These are phyloP conservation scores for Oreohelix idahoensis DNA, from an alignment of 1,140 invertebrate species.

Conservation along the genomic window DNA sequence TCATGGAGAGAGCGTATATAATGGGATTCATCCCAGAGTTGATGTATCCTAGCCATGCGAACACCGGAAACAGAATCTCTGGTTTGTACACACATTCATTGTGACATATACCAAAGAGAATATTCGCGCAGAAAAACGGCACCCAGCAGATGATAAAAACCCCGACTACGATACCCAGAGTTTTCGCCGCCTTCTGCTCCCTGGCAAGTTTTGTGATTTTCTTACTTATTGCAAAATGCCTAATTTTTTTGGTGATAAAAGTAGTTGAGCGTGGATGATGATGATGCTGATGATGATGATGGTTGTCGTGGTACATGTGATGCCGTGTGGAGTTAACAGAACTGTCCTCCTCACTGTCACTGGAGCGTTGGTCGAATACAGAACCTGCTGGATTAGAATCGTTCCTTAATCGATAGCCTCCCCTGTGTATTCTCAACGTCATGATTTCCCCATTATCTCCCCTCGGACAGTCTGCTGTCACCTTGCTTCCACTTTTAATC, in stretches of 20 bases:
- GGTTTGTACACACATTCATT: slow-evolving; percentile 71
- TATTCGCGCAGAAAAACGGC: slow-evolving; percentile 93
- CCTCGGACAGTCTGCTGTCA: slow-evolving; percentile 54
- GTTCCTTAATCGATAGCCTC: slow-evolving; percentile 51
- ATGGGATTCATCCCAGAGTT: slow-evolving; percentile 75
- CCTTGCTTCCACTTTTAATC: slow-evolving; percentile 61
- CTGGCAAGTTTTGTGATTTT: slow-evolving; percentile 75
- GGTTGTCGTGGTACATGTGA: slow-evolving; percentile 37
- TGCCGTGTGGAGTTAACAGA: slow-evolving; percentile 43
- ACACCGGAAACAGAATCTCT: slow-evolving; percentile 64
- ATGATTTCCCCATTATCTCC: slow-evolving; percentile 64
- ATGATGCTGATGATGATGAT: slow-evolving; percentile 24
- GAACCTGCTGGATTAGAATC: slow-evolving; percentile 20
- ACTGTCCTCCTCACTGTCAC: slow-evolving; percentile 50
- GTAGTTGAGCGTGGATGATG: slow-evolving; percentile 47
- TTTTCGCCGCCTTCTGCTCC: slow-evolving; percentile 94
- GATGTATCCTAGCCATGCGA: slow-evolving; percentile 75
- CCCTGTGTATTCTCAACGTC: slow-evolving; percentile 69
- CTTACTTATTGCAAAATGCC: slow-evolving; percentile 68
- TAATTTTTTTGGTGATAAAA: slow-evolving; percentile 64
- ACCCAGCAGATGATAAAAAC: slow-evolving; percentile 97
- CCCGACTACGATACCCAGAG: slow-evolving; percentile 93
- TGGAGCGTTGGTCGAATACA: slow-evolving; percentile 18
- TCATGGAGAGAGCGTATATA: slow-evolving; percentile 81
- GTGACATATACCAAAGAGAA: slow-evolving; percentile 86